Base-by-base conservation (phyloP, 2,113 vertebrate species). In the Gorsachius goisagi region DNA sequence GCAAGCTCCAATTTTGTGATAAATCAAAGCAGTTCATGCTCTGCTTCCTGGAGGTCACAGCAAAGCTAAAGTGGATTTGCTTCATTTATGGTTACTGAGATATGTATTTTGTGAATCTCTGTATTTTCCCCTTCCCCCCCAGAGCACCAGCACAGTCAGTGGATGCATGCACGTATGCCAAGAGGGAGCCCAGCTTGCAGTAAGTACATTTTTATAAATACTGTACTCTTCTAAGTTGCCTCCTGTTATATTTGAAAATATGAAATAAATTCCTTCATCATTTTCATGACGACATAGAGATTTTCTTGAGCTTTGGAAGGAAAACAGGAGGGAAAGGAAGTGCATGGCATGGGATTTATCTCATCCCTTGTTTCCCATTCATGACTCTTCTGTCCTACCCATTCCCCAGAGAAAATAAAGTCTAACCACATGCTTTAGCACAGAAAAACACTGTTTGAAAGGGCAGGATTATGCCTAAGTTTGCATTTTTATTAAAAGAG, bases 11-110 rank as follows among this genome's bases (percentile, higher is more conserved):
- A 86, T 95, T 96, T 92, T 95, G 92, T 95, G 94, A 97, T 95
- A 96, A 97, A 97, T 97, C 94, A 97, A 97, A 97, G 94, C 89
- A 82, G 91, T 93, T 97, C 93, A 95, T 96, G 95, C 89, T 91
- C 93, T 89, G 73, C 74, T 97, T 97, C 96, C 94, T 96, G 91
- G 95, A 92, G 96, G 96, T 97, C 95, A 92, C 80, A 90, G 95
- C 52, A 95, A 92, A 95, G 89, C 96, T 96, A 92, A 96, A 96
- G 95, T 47, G 37, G 93, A 97, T 96, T 97, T 97, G n/a, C 95
- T 94, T 94, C 96, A 71, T 96, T 95, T 96, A 88, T 95, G 82
- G 90, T 78, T 81, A 89, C 77, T 59, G 67, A 92, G 87, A 93
- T 96, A 96, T 14, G 35, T 78, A 87, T 97, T 96, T 94, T 94